Base-by-base conservation (phyloP, 2,797 vertebrate genomes). In the Molossus molossus region DNA sequence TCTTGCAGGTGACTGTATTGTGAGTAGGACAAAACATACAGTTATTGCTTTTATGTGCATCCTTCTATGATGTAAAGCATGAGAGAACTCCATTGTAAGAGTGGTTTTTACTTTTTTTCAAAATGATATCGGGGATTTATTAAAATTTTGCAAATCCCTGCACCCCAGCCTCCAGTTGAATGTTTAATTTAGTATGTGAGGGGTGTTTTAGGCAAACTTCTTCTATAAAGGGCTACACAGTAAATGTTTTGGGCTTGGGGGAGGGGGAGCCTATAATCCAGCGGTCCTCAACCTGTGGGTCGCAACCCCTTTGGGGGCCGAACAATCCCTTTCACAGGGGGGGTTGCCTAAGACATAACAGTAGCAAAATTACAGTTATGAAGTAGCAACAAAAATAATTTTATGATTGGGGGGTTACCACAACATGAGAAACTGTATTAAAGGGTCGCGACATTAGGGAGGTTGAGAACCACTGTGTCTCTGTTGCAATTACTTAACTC, bases 141-240 rank as follows among this genome's bases (percentile, higher is more conserved):
- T 79, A 87, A 76, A 92, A 92, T 62, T 67, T 87, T 69, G 45
- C 53, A 88, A 70, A 70, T 70, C 45, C 17, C 55, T 83, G 40
- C 13, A 21, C 9, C 20, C n/a, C 40, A 17, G 9, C 15, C 27
- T 45, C 60, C 10, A 88, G 45, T 2, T 95, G 53, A 83, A 75
- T 82, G n/a, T 76, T 79, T 48, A 82, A 87, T 69, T 94, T 80
- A 90, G 0, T 57, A 50, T 23, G 1, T 79, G 48, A 85, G 48
- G 27, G 7, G 50, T 81, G 20, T 87, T 80, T 87, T 48, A 79
- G 73, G 64, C 55, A 72, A 90, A 85, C 20, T 79, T 85, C 53
- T 50, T 62, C 81, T 64, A 73, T 37, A 57, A 73, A 80, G 5
- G 48, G 37, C 10, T n/a, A 73, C 21, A 50, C 8, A 57, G 58